These are phyloP conservation scores for Papilio xuthus DNA, from an alignment of 1,140 invertebrate genomes.

Conservation along the genomic window DNA sequence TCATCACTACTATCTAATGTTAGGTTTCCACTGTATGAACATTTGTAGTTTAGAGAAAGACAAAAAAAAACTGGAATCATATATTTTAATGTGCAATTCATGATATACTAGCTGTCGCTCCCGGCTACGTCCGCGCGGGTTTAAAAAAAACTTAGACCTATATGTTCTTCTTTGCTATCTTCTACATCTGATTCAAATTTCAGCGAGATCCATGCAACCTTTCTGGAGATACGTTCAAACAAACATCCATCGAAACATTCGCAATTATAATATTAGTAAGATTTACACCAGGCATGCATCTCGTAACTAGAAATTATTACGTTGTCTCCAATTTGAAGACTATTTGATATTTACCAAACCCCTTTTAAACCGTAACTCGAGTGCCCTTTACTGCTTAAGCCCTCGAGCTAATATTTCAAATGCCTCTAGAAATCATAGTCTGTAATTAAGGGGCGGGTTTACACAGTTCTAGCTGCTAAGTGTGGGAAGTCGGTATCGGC, in stretches of 20 bases:
- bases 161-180: too few relatives aligned
- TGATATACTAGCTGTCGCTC: too few relatives aligned
- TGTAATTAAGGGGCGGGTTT: constrained; percentile 31
- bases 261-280: too few relatives aligned
- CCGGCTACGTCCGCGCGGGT: too few relatives aligned
- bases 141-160: too few relatives aligned
- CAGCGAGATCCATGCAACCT: too few relatives aligned
- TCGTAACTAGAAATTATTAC: neutral
- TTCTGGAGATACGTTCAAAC: too few relatives aligned
- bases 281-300: neutral
- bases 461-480: neutral
- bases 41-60: too few relatives aligned
- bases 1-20: neutral
- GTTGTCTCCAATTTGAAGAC: neutral
- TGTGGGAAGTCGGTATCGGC: constrained; percentile 25
- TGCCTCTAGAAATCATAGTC: neutral
- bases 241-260: too few relatives aligned
- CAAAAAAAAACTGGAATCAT: neutral
- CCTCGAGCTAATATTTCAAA: constrained; percentile 33
- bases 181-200: too few relatives aligned
- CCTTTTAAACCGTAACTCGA: neutral
- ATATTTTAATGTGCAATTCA: neutral
- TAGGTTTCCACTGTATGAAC: neutral
- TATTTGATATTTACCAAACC: neutral
- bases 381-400: neutral